phyloP scores from a whole-genome alignment of 1,140 invertebrate genomes.

The Halesus radiatus region DNA sequence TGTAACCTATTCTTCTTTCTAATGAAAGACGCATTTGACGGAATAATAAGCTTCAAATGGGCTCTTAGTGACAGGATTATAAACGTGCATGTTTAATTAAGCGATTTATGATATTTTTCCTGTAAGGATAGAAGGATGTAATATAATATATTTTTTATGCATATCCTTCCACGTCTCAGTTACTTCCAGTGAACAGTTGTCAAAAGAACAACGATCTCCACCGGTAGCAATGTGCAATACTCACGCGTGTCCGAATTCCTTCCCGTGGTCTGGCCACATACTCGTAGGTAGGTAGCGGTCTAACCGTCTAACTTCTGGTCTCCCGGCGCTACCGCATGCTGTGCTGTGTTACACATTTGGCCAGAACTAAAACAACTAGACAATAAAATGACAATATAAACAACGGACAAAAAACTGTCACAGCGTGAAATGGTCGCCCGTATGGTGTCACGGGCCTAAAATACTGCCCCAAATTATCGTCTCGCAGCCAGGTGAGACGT shows the following conservation, averaged over 20 bases:
- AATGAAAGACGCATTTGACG: too few relatives aligned
- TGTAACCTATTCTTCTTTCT: too few relatives aligned
- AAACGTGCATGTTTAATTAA: too few relatives aligned
- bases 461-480: constrained; percentile 9
- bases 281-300: too few relatives aligned
- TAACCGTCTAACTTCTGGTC: too few relatives aligned
- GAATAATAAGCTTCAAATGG: too few relatives aligned
- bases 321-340: constrained; percentile 3
- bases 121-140: background rate
- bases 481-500: constrained; percentile 27
- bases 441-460: constrained; percentile 26
- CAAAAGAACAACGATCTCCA: background rate
- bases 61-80: too few relatives aligned
- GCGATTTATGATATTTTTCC: background rate
- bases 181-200: background rate
- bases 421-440: constrained; percentile 13
- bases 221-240: background rate
- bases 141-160: too few relatives aligned
- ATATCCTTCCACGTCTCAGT: background rate
- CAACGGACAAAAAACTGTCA: background rate
- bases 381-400: background rate
- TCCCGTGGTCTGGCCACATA: background rate
- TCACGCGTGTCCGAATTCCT: constrained; percentile 10
- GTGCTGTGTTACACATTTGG: constrained; percentile 27
- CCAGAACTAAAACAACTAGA: constrained; percentile 22